Evolutionary conservation across 2,113 vertebrate genomes (phyloP).

Genomic region (Isurus oxyrinchus): DNA sequence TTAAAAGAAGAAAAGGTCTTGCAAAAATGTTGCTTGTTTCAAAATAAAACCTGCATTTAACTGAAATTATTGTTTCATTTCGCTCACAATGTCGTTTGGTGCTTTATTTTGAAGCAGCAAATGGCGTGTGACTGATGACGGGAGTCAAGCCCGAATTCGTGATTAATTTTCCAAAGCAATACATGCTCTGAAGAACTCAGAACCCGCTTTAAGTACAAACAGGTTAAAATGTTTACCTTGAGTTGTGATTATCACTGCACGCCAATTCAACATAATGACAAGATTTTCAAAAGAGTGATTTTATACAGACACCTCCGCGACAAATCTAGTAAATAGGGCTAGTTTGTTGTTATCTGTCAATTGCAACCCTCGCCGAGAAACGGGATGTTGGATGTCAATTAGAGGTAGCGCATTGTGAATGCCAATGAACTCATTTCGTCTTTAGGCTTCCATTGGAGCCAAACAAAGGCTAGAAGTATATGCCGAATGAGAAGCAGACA

Average conservation of each 20-base stretch:
- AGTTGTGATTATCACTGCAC: constrained; percentile 17
- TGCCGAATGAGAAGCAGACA: constrained; percentile 32
- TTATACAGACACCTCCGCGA: not conserved
- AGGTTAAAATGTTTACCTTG: constrained; percentile 27
- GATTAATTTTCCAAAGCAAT: constrained; percentile 25
- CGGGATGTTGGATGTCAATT: constrained; percentile 28
- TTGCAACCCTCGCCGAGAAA: constrained; percentile 19
- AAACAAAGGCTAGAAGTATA: constrained; percentile 14
- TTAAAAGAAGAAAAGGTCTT: not conserved
- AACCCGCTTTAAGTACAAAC: not conserved
- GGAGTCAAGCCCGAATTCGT: not conserved
- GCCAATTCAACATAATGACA: constrained; percentile 29
- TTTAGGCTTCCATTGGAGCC: constrained; percentile 16
- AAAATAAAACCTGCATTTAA: constrained; percentile 18
- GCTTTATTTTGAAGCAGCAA: not conserved
- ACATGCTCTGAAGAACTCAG: not conserved
- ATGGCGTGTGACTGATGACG: constrained; percentile 7
- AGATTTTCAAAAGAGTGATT: constrained; percentile 30
- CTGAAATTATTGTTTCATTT: constrained; percentile 27
- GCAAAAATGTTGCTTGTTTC: not conserved
- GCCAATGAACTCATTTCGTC: constrained; percentile 35
- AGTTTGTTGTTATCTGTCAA: constrained; percentile 32
- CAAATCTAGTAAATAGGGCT: constrained; percentile 17
- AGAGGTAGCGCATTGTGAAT: constrained; percentile 32
- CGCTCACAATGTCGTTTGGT: not conserved